Evolutionary conservation across 2,113 vertebrate species (phyloP).

Genomic region (Ciconia stormi): DNA sequence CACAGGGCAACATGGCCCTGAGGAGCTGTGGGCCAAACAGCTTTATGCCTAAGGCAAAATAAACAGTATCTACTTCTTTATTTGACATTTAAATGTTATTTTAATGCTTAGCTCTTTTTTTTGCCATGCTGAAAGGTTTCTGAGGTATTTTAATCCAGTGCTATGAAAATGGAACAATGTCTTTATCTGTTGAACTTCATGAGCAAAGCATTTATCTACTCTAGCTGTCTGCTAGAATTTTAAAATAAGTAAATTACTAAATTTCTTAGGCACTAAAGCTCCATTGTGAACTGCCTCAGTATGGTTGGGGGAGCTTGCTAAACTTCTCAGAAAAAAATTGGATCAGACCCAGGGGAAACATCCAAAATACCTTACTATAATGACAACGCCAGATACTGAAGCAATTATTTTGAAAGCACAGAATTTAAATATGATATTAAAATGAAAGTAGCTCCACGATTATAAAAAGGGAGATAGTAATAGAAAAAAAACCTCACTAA

Average conservation of each 20-base stretch:
- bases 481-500: neutral
- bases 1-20: neutral
- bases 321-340: neutral
- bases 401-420: slow-evolving; percentile 18
- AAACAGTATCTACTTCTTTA: neutral
- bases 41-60: neutral
- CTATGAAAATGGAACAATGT: neutral
- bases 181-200: neutral
- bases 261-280: neutral
- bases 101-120: neutral
- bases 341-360: slow-evolving; percentile 23
- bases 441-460: neutral
- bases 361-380: slow-evolving; percentile 26
- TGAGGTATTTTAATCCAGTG: neutral
- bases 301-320: neutral
- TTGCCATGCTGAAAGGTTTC: neutral
- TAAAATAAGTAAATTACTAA: neutral
- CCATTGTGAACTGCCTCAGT: neutral
- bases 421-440: neutral
- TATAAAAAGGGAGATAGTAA: neutral
- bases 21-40: neutral
- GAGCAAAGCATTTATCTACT: neutral
- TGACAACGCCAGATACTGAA: neutral
- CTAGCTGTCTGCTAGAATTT: neutral
- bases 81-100: neutral